Evolutionary conservation across 2,113 vertebrate genomes (phyloP).

Genomic region (Indicator indicator): DNA sequence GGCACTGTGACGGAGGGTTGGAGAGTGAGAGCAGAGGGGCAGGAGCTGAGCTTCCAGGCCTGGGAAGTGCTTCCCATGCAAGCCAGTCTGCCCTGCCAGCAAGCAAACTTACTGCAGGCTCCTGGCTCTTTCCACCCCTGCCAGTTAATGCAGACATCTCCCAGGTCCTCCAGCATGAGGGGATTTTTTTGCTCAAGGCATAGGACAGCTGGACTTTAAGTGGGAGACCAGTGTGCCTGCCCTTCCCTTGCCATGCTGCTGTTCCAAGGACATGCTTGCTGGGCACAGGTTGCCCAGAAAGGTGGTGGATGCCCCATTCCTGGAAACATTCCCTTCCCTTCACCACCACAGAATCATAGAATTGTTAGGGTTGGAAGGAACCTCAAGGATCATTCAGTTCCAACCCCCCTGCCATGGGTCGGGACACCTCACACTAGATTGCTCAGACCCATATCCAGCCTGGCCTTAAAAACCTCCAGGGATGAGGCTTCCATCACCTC

Average conservation of each 20-base stretch:
- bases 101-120: background rate
- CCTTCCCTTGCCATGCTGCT: background rate
- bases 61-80: background rate
- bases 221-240: rapidly evolving
- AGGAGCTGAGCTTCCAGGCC: background rate
- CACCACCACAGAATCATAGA: background rate
- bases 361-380: too few species aligned
- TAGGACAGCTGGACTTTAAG: background rate
- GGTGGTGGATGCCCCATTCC: too few species aligned
- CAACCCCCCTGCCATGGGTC: too few species aligned
- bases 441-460: too few species aligned
- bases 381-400: too few species aligned
- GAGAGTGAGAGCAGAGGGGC: background rate
- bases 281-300: too few species aligned
- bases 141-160: rapidly evolving
- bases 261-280: background rate
- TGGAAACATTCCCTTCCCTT: background rate
- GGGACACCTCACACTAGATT: too few species aligned
- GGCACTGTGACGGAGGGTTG: background rate
- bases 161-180: rapidly evolving
- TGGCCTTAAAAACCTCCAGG: too few species aligned
- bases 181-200: background rate
- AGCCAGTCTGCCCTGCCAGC: background rate
- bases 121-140: background rate
- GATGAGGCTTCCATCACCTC: too few species aligned